A percentile compares a stretch with the other conserved stretches of the same genome.
phyloP scores from a whole-genome alignment of 2,888 invertebrate genomes.

The Odontocolon sp. region DNA sequence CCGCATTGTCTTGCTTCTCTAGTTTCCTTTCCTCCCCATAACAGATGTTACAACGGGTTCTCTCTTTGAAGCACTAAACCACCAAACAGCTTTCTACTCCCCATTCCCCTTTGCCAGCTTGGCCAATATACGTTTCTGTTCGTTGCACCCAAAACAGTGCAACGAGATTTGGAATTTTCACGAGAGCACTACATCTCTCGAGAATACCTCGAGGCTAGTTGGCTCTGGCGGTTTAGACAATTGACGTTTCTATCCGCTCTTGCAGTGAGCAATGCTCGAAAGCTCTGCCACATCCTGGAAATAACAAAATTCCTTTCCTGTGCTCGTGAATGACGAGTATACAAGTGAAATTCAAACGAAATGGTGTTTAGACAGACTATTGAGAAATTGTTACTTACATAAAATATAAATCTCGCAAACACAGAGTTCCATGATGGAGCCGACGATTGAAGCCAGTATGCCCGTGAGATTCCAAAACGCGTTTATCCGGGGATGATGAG shows the following conservation, averaged over 20 bases:
- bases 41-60: conserved; percentile 57
- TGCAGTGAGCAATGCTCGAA: conserved; percentile 9
- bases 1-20: conserved; percentile 3
- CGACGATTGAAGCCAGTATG: not conserved
- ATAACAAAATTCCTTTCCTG: conserved; percentile 20
- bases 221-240: conserved; percentile 40
- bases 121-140: conserved; percentile 61
- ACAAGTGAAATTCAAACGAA: too few relatives aligned
- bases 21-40: conserved; percentile 44
- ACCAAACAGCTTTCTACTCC: conserved; percentile 63
- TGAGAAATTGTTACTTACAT: too few relatives aligned
- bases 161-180: conserved; percentile 57
- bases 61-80: conserved; percentile 68
- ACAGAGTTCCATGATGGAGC: not conserved
- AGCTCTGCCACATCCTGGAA: conserved; percentile 6
- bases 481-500: not conserved
- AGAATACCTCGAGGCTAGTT: conserved; percentile 37
- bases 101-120: not conserved
- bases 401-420: too few relatives aligned
- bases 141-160: conserved; percentile 57
- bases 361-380: too few relatives aligned
- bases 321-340: not conserved
- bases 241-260: conserved; percentile 30
- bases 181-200: conserved; percentile 26
- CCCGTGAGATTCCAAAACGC: not conserved